A percentile compares a stretch with the other conserved stretches of the same genome.
These are phyloP conservation scores for Pseudolycoriella hygida DNA, from an alignment of 2,888 invertebrate species.

Conservation along the genomic window DNA sequence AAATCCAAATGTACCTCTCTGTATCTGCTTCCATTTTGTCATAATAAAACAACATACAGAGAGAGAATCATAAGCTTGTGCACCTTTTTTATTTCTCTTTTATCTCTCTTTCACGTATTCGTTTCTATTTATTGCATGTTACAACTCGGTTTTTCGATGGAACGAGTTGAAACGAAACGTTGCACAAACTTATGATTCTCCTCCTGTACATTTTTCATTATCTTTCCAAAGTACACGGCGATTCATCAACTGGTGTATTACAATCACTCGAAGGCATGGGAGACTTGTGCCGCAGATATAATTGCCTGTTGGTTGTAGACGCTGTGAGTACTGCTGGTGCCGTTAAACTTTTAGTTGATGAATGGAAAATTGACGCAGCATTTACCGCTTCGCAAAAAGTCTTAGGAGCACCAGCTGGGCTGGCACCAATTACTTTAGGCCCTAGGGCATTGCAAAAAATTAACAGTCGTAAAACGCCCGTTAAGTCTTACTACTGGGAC, in stretches of 20 bases:
- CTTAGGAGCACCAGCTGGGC: slow-evolving; percentile 56
- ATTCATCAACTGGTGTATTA: slow-evolving; percentile 70
- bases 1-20: no score
- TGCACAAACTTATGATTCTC: no score
- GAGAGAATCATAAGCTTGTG: no score
- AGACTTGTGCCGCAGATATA: slow-evolving; percentile 58
- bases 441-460: slow-evolving; percentile 43
- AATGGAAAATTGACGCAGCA: slow-evolving; percentile 52
- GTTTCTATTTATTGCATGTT: no score
- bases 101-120: no score
- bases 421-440: slow-evolving; percentile 59
- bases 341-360: slow-evolving; percentile 51
- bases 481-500: slow-evolving; percentile 52
- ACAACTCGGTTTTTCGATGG: no score
- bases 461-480: slow-evolving; percentile 29
- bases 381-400: slow-evolving; percentile 66
- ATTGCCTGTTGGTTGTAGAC: slow-evolving; percentile 53
- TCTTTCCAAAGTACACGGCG: slow-evolving; percentile 74
- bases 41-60: no score
- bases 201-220: no score
- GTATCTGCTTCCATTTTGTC: no score
- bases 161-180: no score
- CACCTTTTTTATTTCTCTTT: no score
- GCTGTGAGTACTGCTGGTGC: slow-evolving; percentile 59
- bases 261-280: slow-evolving; percentile 67